phyloP scores from a whole-genome alignment of 2,797 vertebrate genomes.

The Brotogeris chrysoptera region DNA sequence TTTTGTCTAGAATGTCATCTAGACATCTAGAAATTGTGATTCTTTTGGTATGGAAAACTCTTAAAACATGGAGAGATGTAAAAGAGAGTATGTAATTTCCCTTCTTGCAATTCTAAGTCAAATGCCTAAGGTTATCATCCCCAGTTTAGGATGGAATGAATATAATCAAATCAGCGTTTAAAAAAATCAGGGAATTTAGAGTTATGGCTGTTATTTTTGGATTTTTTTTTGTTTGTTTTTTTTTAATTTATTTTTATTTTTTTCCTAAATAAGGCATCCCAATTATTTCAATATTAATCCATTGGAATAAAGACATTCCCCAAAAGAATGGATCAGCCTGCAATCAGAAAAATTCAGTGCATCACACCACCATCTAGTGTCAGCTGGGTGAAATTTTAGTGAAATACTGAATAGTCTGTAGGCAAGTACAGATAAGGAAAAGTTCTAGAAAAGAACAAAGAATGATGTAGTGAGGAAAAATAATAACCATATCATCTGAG shows the following conservation, averaged over 20 bases:
- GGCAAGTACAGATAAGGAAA: neutral
- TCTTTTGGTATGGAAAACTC: neutral
- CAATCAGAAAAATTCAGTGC: neutral
- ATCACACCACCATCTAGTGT: conserved; percentile 9
- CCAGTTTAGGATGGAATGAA: neutral
- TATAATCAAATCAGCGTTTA: neutral
- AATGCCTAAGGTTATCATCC: too few relatives aligned
- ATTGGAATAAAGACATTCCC: neutral
- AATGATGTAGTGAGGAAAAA: neutral
- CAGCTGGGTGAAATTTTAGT: neutral
- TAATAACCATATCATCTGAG: neutral
- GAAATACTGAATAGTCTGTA: neutral
- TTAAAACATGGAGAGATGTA: neutral
- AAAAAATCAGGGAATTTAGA: neutral
- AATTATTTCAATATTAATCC: neutral
- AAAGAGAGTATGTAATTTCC: neutral
- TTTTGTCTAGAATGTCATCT: neutral
- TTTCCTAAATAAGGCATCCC: neutral
- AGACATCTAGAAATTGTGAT: neutral
- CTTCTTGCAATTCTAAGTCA: neutral
- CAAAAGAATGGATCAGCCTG: neutral
- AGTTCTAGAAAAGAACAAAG: neutral
- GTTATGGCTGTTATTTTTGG: neutral
- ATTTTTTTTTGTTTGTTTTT: neutral
- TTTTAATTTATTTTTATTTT: neutral